Conservation (phyloP, 2,888 invertebrate genomes). For the Anaspis maculata region DNA sequence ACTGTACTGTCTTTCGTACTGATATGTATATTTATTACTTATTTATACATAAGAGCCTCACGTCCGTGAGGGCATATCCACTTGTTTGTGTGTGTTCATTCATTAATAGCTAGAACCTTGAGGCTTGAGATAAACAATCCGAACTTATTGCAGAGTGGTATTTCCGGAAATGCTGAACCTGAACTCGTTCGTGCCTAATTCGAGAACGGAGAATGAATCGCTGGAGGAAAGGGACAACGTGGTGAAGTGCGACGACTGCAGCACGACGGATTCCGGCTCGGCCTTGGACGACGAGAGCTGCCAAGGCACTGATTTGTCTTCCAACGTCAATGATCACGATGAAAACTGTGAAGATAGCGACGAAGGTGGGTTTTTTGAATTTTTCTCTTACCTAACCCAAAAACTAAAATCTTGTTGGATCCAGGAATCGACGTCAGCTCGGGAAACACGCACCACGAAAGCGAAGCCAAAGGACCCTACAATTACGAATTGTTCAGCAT, state of each 20-base stretch:
- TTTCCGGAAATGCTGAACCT: slow-evolving; percentile 74
- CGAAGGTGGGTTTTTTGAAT: slow-evolving; percentile 47
- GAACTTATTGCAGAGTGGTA: slow-evolving; percentile 61
- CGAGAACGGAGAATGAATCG: slow-evolving; percentile 33
- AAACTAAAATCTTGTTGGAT: too few relatives aligned
- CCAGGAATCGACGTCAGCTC: slow-evolving; percentile 54
- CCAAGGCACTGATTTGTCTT: slow-evolving; percentile 41
- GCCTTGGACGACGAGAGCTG: slow-evolving; percentile 56
- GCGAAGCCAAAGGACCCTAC: slow-evolving; percentile 59
- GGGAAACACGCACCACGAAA: slow-evolving; percentile 45
- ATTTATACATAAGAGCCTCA: too few relatives aligned
- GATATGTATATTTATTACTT: too few relatives aligned
- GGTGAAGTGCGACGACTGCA: slow-evolving; percentile 55
- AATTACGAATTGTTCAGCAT: slow-evolving; percentile 82
- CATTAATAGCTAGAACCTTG: too few relatives aligned
- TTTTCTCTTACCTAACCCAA: neutral
- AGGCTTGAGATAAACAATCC: too few relatives aligned
- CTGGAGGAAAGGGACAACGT: slow-evolving; percentile 43
- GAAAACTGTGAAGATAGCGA: slow-evolving; percentile 52
- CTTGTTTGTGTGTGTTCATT: too few relatives aligned
- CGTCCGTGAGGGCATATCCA: too few relatives aligned
- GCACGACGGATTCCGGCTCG: slow-evolving; percentile 62
- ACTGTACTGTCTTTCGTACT: too few relatives aligned
- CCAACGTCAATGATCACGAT: slow-evolving; percentile 36
- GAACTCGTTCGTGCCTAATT: slow-evolving; percentile 56